Evolutionary conservation across 53 echinoderm and acorn worm species (phyloP), one percentile per base, ranked within the genome.

Genomic region (Echinometra lucunter): DNA sequence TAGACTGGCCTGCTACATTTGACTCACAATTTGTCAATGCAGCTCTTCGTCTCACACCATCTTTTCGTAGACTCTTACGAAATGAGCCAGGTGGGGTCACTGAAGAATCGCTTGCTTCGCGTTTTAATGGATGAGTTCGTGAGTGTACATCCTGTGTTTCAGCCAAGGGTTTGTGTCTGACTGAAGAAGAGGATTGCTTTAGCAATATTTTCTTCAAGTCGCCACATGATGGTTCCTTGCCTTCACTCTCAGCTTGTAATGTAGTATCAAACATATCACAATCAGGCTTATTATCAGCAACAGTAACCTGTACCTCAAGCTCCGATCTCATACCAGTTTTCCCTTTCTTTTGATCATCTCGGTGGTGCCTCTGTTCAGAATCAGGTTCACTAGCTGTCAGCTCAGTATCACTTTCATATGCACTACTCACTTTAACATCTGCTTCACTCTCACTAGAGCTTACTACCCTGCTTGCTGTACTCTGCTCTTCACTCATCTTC

Each of bases 401-500:
- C 70, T 97, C 97, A 13, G 94, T 93, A 90, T 97, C 97, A 74
- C 97, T 97, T 91, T 97, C 97, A 53, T 95, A 96, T 27, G 92
- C 92, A n/a, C 94, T 91, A 30, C 95, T 96, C 2, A 93, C 95
- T 57, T 95, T 95, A 9, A 95, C 93, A 19, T 97, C 97, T 10
- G 94, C 74, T 82, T 97, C 97, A 80, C 97, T 97, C 88, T 97
- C 97, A 60, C 97, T 97, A 0, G 97, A 97, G 88, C 96, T 96
- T 2, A 90, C 93, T 83, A 93, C 38, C 57, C 93, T 93, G 69
- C 94, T 95, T 42, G 94, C 74, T 10, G 35, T 35, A 37, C 58
- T 67, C 49, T 92, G 67, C 92, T 92, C 92, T 13, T 67, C 92
- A 3, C 40, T 69, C 58, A 38, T 63, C 6, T 56, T 27, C 38